phyloP scores from a whole-genome alignment of 2,113 vertebrate genomes.

The Crotophaga sulcirostris region DNA sequence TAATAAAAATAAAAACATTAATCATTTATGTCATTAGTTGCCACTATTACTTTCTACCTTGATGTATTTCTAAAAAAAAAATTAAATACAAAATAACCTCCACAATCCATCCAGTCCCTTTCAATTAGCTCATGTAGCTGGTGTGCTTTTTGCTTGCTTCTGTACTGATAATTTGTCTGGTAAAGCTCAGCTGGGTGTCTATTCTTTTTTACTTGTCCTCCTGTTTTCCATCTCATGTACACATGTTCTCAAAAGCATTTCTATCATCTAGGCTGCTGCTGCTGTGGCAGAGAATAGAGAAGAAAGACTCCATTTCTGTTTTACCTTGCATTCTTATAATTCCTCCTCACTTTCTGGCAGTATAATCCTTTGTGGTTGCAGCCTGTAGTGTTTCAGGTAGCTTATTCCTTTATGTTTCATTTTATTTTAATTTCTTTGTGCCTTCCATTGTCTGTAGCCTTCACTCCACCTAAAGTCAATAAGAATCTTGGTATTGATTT shows the following conservation, averaged over 20 bases:
- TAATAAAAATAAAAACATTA: constrained; percentile 56
- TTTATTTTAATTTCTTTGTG: neutral
- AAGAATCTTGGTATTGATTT: neutral
- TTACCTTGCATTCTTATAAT: neutral
- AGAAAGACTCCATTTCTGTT: neutral
- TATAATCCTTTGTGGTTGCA: neutral
- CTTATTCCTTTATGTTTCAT: neutral
- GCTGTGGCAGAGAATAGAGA: neutral
- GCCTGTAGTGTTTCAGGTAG: neutral
- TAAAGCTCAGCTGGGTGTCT: neutral
- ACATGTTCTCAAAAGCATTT: neutral
- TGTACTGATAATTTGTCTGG: neutral
- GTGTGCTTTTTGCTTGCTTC: neutral
- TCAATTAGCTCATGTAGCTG: neutral
- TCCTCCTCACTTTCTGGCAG: neutral
- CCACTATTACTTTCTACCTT: constrained; percentile 28
- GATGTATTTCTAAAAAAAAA: neutral
- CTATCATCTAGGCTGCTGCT: neutral
- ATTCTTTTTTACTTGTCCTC: neutral
- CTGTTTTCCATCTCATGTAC: neutral
- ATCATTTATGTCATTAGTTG: constrained; percentile 43
- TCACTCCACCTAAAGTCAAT: neutral
- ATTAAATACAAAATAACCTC: neutral
- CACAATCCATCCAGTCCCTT: neutral
- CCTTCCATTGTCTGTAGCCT: neutral